Conservation (phyloP, 2,797 vertebrate species). For the Acestrorhynchus altus region DNA sequence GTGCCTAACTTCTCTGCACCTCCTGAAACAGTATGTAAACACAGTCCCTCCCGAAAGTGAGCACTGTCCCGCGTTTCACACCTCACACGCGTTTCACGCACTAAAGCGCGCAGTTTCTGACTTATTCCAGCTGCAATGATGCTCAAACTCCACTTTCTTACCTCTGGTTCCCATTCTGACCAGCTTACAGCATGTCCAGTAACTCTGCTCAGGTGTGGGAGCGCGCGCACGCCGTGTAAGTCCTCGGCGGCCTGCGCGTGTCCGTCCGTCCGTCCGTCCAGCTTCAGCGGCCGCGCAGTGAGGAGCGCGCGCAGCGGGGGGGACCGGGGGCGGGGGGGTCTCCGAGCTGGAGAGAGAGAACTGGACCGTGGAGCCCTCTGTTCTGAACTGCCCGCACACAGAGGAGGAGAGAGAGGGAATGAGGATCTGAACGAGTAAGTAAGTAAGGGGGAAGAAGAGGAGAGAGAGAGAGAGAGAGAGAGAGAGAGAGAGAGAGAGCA, state of each 20-base stretch:
- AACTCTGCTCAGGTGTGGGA: constrained; percentile 26
- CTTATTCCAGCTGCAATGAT: background rate
- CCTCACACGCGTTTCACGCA: background rate
- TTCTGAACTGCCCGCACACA: background rate
- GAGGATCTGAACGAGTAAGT: constrained; percentile 21
- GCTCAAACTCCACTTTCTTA: constrained; percentile 25
- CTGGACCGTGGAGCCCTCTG: background rate
- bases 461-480: background rate
- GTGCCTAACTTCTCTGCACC: too few relatives aligned
- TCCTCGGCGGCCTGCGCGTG: background rate
- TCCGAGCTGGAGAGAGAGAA: background rate
- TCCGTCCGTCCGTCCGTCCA: background rate
- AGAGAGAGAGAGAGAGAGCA: background rate
- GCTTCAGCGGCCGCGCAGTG: background rate
- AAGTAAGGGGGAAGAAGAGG: background rate
- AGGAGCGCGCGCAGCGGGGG: background rate
- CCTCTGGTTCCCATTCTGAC: constrained; percentile 51
- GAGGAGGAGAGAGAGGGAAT: background rate
- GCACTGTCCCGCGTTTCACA: too few relatives aligned
- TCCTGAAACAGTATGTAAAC: too few relatives aligned
- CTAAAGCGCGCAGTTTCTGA: background rate
- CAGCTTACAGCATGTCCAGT: constrained; percentile 29
- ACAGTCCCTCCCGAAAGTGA: too few relatives aligned
- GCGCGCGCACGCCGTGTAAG: background rate
- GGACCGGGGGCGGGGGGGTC: background rate